Conservation (phyloP, 2,888 invertebrate genomes). For the Mycalesis mineus region DNA sequence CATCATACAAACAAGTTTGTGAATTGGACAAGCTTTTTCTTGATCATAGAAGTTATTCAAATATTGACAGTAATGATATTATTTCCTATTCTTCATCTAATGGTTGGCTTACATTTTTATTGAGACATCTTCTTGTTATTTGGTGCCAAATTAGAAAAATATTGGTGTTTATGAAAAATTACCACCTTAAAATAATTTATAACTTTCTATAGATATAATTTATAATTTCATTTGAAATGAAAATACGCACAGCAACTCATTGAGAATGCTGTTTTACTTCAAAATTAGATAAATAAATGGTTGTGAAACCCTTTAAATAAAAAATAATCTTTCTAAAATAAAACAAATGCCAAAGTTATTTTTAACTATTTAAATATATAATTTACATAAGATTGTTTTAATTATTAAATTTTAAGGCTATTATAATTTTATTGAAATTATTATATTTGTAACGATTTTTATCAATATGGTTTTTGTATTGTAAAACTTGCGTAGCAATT, state of each 20-base stretch:
- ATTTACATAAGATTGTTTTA: slow-evolving; percentile 21
- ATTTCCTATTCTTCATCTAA: too few relatives aligned
- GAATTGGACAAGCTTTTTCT: too few relatives aligned
- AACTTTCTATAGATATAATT: background rate
- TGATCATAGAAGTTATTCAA: too few relatives aligned
- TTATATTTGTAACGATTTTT: slow-evolving; percentile 28
- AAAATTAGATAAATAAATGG: slow-evolving; percentile 16
- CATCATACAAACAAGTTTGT: too few relatives aligned
- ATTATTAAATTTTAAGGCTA: slow-evolving; percentile 15
- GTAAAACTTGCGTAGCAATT: slow-evolving; percentile 55
- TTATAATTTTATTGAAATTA: slow-evolving; percentile 23
- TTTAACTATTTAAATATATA: slow-evolving; percentile 8
- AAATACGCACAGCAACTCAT: background rate
- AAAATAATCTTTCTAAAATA: background rate
- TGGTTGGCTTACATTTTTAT: background rate
- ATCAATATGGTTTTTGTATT: slow-evolving; percentile 33
- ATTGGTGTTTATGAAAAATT: background rate
- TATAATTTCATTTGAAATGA: background rate
- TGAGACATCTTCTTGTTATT: background rate
- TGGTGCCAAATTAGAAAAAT: slow-evolving; percentile 1
- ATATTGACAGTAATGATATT: too few relatives aligned
- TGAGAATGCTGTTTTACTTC: background rate
- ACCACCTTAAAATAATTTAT: background rate
- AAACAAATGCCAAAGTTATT: slow-evolving; percentile 14
- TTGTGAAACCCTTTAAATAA: slow-evolving; percentile 22